Conservation (phyloP, 2,888 invertebrate genomes). For the Spodoptera littoralis region DNA sequence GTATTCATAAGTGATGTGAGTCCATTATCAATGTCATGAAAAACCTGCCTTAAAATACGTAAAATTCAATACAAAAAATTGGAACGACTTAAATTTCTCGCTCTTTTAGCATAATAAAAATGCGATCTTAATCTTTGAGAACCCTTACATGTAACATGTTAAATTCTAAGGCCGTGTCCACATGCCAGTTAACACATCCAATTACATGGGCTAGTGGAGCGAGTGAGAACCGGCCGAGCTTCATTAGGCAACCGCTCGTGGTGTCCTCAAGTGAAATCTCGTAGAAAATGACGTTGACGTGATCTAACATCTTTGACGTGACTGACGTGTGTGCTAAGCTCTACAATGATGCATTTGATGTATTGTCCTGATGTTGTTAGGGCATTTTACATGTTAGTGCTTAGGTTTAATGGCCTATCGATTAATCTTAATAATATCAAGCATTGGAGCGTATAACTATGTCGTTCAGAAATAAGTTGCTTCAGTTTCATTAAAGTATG, state of each 20-base stretch:
- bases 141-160: conserved; percentile 9
- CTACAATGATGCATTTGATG: conserved; percentile 21
- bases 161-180: conserved; percentile 39
- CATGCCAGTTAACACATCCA: conserved; percentile 54
- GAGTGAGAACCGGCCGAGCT: conserved; percentile 60
- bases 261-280: conserved; percentile 67
- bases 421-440: too few species aligned
- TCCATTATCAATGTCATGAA: too few species aligned
- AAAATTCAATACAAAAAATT: too few species aligned
- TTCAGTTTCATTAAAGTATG: too few species aligned
- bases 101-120: background rate
- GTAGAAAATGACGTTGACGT: conserved; percentile 66
- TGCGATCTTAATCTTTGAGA: conserved; percentile 7
- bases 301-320: conserved; percentile 56
- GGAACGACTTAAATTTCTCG: too few species aligned
- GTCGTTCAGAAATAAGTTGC: too few species aligned
- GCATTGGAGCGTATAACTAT: too few species aligned
- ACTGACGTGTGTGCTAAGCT: conserved; percentile 29
- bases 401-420: too few species aligned
- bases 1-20: too few species aligned
- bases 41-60: too few species aligned
- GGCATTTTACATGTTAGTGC: background rate
- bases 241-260: conserved; percentile 65
- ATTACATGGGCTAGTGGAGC: conserved; percentile 70
- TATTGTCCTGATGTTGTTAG: background rate